Base-by-base conservation (phyloP, 2,113 vertebrate genomes). In the Calidris pygmaea region DNA sequence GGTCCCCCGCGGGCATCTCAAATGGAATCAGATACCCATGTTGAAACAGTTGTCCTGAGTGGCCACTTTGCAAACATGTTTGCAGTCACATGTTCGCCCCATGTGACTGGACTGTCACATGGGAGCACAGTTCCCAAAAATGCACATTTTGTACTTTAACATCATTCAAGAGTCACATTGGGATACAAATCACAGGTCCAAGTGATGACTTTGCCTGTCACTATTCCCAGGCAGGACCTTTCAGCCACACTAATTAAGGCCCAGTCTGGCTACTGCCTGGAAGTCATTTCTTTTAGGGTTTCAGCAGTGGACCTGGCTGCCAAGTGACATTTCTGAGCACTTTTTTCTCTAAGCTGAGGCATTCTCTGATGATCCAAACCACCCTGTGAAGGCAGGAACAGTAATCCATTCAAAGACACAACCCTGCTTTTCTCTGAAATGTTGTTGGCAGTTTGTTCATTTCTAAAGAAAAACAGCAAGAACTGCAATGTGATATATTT, bases 391-490 rank as follows among this genome's bases (percentile, higher is more conserved):
- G 89, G 75, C 62, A 72, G 68, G 59, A 72, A 81, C 45, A 90
- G 76, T 74, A 94, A 95, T 94, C 89, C 39, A 22, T 97, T 91
- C 90, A 80, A 75, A 96, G 97, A 67, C 45, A 56, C 34, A 35
- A 48, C 24, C 29, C 35, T 95, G 52, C 67, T 88, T 90, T 91
- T 87, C 91, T 87, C 88, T 88, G 80, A 30, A 65, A 87, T 80
- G 56, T 86, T 7, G 50, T 30, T 92, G 81, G 47, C 39, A 60
- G 85, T 78, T 45, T 71, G 35, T 34, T 96, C 32, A 24, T 95
- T 96, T 97, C 96, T 91, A 85, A 95, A 96, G 47, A 58, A 91
- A 84, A 95, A 81, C 30, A 91, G 86, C 75, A 90, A 96, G 81
- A 90, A 94, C 4, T 26, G 66, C 89, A 90, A 93, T 55, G 14